Percentiles rank a stretch among this genome's conserved stretches.
Conservation (phyloP, 2,888 invertebrate genomes). For the Protonemura montana region DNA sequence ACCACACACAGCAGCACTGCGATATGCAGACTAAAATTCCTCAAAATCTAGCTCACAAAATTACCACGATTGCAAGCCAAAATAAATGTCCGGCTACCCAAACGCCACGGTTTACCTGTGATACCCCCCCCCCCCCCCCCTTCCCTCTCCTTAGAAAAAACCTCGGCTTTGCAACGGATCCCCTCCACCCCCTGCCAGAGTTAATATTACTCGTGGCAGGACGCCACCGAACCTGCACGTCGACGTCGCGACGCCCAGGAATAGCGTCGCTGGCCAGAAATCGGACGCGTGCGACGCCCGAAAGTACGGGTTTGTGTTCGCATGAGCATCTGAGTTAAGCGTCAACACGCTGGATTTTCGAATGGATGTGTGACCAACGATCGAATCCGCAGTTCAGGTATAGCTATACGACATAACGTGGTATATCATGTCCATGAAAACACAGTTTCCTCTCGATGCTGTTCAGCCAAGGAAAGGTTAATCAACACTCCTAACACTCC, state of each 20-base stretch:
- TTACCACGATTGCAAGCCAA: background rate
- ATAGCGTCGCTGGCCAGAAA: background rate
- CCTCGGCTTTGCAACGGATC: background rate
- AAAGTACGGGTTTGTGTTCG: too few species aligned
- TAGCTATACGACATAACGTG: too few species aligned
- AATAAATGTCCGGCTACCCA: background rate
- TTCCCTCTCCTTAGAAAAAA: background rate
- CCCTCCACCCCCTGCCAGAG: background rate
- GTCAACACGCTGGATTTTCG: too few species aligned
- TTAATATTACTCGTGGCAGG: constrained; percentile 7
- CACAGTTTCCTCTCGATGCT: too few species aligned
- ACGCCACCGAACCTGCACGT: background rate
- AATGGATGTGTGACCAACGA: too few species aligned
- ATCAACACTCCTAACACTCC: too few species aligned
- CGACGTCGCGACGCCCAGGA: background rate
- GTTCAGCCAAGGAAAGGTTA: too few species aligned
- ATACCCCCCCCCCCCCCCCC: background rate
- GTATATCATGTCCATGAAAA: too few species aligned
- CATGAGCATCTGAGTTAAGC: too few species aligned
- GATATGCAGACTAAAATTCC: background rate
- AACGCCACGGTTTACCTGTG: background rate
- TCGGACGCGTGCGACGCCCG: background rate
- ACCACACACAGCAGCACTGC: background rate
- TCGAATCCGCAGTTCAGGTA: too few species aligned
- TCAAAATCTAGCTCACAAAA: background rate